Evolutionary conservation across 2,888 invertebrate species (phyloP), one percentile per base, ranked within the genome.

Genomic region (Linyphia triangularis): DNA sequence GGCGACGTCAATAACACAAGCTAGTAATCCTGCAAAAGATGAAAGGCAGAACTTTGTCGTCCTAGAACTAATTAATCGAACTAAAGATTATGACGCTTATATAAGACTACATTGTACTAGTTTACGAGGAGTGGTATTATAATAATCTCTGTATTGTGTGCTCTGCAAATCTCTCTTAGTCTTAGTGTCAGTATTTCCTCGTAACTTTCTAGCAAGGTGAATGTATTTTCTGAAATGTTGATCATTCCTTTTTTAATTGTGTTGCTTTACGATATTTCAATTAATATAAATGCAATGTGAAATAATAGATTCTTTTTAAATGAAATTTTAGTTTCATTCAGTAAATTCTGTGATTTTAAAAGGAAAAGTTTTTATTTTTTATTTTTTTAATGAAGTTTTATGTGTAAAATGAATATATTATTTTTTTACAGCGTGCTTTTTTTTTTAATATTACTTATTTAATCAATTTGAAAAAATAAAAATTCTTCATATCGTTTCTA

Each of bases 31-130:
- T 16, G 33, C 70, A 43, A 40, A 81, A 81, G 81, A 81, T 81
- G 81, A 81, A 81, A 81, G 81, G 81, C 57, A 57, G 81, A 79
- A 51, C 67, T 79, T 67, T 79, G 79, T 79, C 79, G 51, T 67
- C 67, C 43, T 28, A 16, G 79, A 81, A 69, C 81, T 81, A 81
- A 81, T 81, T 81, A 81, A 81, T 81, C 57, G 69, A 51, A 69
- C 26, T 69, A 81, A 70, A 69, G 69, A 51, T 81, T 81, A 59
- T 57, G 69, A 24, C 69, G 16, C 69, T 59, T 59, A 30, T 37
- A 70, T 30, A 81, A 57, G 51, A 37, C 81, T 57, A 9, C 19
- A 51, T 75, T 16, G 51, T 51, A 51, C 51, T 51, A 24, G 30
- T 59, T 26, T 28, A 59, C 73, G 26, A 70, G 79, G 30, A 57